Conservation (phyloP, 2,113 vertebrate genomes). For the Colaptes auratus region DNA sequence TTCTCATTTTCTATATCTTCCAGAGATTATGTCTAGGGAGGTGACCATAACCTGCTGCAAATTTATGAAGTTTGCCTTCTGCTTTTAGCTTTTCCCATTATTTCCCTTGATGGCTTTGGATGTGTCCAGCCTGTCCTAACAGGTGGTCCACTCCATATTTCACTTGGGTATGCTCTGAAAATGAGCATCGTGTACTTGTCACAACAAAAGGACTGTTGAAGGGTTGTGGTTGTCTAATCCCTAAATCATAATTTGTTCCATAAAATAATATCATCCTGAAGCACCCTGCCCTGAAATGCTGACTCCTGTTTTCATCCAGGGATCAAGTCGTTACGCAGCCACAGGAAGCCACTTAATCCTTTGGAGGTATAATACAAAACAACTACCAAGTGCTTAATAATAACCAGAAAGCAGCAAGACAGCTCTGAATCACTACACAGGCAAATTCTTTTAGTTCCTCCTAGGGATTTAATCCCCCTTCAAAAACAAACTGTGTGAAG, state of each 20-base stretch:
- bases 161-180: neutral
- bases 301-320: neutral
- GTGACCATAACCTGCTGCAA: neutral
- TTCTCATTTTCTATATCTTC: neutral
- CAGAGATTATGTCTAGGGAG: neutral
- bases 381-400: neutral
- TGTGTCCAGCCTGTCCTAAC: neutral
- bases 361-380: neutral
- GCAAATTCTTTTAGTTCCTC: neutral
- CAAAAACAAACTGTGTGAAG: neutral
- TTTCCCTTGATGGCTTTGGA: neutral
- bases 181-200: fast-evolving
- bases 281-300: neutral
- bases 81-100: neutral
- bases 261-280: neutral
- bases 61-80: neutral
- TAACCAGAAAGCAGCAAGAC: neutral
- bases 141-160: fast-evolving
- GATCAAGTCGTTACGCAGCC: neutral
- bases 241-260: neutral
- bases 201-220: neutral
- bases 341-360: neutral
- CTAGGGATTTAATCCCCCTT: neutral
- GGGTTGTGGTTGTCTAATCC: neutral
- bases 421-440: neutral